Evolutionary conservation across 64 coral and sea anemone species (phyloP).

Genomic region (Montipora capricornis): DNA sequence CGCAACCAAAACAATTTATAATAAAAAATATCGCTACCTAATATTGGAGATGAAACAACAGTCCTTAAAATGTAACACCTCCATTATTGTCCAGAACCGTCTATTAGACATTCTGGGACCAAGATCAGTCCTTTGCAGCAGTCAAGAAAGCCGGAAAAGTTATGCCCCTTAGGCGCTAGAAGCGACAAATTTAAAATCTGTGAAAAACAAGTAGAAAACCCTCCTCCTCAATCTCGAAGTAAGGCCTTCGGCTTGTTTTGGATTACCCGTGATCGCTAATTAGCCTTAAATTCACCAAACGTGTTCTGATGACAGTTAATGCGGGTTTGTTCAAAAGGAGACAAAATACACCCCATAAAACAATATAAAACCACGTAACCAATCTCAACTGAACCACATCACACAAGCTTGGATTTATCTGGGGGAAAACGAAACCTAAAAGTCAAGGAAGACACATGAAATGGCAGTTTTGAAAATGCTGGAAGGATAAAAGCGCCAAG

Average conservation of each 20-base stretch:
- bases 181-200: background rate
- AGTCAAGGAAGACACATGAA: too few relatives aligned
- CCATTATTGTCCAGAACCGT: constrained; percentile 42
- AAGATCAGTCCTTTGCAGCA: constrained; percentile 3
- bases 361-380: background rate
- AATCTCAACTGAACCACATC: background rate
- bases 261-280: constrained; percentile 13
- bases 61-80: constrained; percentile 52
- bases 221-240: background rate
- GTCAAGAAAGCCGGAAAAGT: background rate
- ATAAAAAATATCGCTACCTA: background rate
- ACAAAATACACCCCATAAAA: background rate
- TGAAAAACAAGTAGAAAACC: background rate
- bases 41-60: background rate
- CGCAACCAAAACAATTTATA: background rate
- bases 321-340: constrained; percentile 9
- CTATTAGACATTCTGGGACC: constrained; percentile 52
- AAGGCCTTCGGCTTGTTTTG: background rate
- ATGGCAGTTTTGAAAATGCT: too few relatives aligned
- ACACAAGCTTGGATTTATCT: constrained; percentile 15
- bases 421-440: background rate
- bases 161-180: background rate
- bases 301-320: constrained; percentile 42
- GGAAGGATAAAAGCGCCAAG: too few relatives aligned
- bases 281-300: constrained; percentile 37